Conservation (phyloP, 1,140 invertebrate species). For the Cydia fagiglandana region DNA sequence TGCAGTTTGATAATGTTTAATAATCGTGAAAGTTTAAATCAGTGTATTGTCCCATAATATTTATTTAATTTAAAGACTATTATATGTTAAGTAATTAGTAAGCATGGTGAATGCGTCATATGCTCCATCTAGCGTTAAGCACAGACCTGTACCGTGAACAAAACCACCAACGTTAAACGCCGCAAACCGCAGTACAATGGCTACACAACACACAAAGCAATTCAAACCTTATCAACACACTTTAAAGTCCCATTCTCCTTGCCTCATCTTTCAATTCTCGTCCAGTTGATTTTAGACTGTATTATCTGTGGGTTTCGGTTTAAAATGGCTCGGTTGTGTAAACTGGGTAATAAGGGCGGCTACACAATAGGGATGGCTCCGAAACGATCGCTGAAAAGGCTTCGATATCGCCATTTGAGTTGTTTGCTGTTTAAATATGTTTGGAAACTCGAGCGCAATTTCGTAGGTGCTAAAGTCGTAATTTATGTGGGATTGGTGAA, state of each 20-base stretch:
- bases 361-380: slow-evolving; percentile 17
- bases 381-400: slow-evolving; percentile 13
- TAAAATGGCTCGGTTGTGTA: slow-evolving; percentile 12
- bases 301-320: slow-evolving; percentile 1
- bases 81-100: too few relatives aligned
- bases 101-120: not conserved
- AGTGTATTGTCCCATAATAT: too few relatives aligned
- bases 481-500: not conserved
- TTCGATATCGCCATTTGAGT: slow-evolving; percentile 3
- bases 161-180: not conserved
- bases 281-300: not conserved
- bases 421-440: slow-evolving; percentile 11
- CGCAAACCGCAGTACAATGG: slow-evolving; percentile 24
- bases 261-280: not conserved
- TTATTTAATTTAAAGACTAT: too few relatives aligned
- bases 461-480: not conserved
- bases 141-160: not conserved
- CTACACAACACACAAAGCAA: not conserved
- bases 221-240: slow-evolving; percentile 1
- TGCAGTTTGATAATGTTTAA: too few relatives aligned
- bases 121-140: not conserved
- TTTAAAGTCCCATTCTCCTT: slow-evolving; percentile 1
- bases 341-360: not conserved
- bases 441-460: not conserved
- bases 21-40: too few relatives aligned